Conservation (phyloP, 2,888 invertebrate genomes). For the Drosophila sordidula region DNA sequence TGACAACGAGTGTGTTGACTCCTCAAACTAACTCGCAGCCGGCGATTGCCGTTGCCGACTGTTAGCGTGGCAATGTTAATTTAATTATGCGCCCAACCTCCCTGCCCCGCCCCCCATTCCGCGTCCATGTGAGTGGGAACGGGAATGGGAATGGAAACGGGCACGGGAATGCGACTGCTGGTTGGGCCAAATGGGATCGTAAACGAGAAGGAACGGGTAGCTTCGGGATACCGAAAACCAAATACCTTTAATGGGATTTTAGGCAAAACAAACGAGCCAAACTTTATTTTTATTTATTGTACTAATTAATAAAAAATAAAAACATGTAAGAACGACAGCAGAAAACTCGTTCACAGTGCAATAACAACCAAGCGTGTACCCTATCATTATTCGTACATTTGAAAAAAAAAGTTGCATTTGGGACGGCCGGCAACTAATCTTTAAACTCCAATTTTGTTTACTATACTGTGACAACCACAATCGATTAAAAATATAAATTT, state of each 20-base stretch:
- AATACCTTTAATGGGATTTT: not conserved
- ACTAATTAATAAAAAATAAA: too few species aligned
- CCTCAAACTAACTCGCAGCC: conserved; percentile 26
- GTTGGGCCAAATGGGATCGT: not conserved
- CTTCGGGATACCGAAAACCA: not conserved
- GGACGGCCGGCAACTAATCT: too few species aligned
- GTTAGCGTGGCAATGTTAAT: conserved; percentile 68
- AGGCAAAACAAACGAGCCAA: too few species aligned
- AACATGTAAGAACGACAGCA: too few species aligned
- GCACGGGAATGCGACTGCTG: not conserved
- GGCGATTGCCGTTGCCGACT: conserved; percentile 27
- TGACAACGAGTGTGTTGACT: conserved; percentile 14
- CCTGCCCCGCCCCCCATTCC: not conserved
- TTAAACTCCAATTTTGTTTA: too few species aligned
- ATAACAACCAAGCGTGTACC: too few species aligned
- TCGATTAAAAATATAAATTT: too few species aligned
- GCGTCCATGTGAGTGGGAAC: not conserved
- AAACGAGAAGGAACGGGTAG: not conserved
- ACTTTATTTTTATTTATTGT: too few species aligned
- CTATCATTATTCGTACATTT: too few species aligned
- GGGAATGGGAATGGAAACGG: conserved; percentile 8
- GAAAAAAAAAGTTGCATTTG: too few species aligned
- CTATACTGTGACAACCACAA: too few species aligned
- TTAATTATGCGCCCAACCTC: conserved; percentile 52
- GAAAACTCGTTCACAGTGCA: too few species aligned